Conservation (phyloP, 2,888 invertebrate genomes). For the Uloborus plumipes region DNA sequence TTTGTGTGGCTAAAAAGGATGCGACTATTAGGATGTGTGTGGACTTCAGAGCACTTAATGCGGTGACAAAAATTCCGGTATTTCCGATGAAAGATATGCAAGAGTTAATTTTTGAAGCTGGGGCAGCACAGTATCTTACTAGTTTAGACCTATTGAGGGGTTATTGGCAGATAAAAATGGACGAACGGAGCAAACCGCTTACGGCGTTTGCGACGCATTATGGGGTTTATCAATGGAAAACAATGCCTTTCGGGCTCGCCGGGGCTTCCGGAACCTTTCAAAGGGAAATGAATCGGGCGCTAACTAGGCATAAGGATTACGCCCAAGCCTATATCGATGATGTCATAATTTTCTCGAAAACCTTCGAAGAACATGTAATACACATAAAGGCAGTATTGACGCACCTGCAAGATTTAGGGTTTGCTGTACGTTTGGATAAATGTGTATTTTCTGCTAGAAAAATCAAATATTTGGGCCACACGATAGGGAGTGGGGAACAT, state of each 20-base stretch:
- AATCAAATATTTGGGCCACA: conserved; percentile 8
- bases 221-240: conserved; percentile 13
- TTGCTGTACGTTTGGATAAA: conserved; percentile 1
- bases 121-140: conserved; percentile 10
- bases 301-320: too few relatives aligned
- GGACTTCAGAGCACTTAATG: conserved; percentile 15
- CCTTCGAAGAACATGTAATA: too few relatives aligned
- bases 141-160: conserved; percentile 1
- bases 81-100: conserved; percentile 14
- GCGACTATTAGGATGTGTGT: conserved; percentile 4
- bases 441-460: not conserved
- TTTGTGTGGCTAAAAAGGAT: conserved; percentile 25
- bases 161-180: conserved; percentile 16
- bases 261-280: conserved; percentile 7
- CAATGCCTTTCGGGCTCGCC: too few relatives aligned
- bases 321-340: conserved; percentile 22
- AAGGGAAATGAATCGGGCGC: conserved; percentile 1
- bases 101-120: conserved; percentile 11
- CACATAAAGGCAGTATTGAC: conserved; percentile 1
- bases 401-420: not conserved
- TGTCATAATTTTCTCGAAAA: not conserved
- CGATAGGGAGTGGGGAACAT: conserved; percentile 7
- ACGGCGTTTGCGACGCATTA: conserved; percentile 11
- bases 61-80: not conserved
- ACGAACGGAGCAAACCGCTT: not conserved